Evolutionary conservation across 2,888 invertebrate genomes (phyloP), one percentile per base, ranked within the genome.

Genomic region (Catocala nupta): DNA sequence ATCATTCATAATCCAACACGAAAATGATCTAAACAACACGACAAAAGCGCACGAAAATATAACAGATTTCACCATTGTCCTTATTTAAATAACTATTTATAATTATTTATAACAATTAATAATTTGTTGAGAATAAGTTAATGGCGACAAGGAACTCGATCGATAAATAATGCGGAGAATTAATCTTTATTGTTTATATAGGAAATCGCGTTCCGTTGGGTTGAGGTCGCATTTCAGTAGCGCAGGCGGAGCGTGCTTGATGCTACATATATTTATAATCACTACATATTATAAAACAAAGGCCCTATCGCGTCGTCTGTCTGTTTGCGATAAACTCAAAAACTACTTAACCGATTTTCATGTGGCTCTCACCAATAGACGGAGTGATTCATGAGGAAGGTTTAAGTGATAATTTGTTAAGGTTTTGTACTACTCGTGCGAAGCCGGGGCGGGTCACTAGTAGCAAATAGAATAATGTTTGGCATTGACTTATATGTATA

Each of bases 121-220:
- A 25, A 3, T 25, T 25, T 3, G 16, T 16, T 39, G 8, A 9
- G 16, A 34, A 49, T 34, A n/a, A 49, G 34, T 8, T 48, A 10
- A 49, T 52, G 36, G 36, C 42, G 12, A 13, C 52, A 52, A 11
- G 25, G 42, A 52, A 16, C 52, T 52, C 4, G 9, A 13, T 12
- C 25, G 1, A 13, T 25, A 25, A 39, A 42, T 52, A 52, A 16
- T 39, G 13, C 39, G 10, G 42, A 11, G 7, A n/a, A 49, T n/a
- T 6, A 48, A 25, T 49, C 11, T 34, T 34, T 51, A 12, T 36
- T 36, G 51, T 51, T 36, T 51, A 51, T 51, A 51, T 51, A 51
- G 51, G 51, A n/a, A 51, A 3, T 7, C 3, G 8, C 16, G 25
- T 33, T 50, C 36, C 1, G 36, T 51, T 33, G 36, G 36, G 36